These are phyloP conservation scores for Melanostoma scalare DNA, from an alignment of 2,888 invertebrate species.

Conservation along the genomic window DNA sequence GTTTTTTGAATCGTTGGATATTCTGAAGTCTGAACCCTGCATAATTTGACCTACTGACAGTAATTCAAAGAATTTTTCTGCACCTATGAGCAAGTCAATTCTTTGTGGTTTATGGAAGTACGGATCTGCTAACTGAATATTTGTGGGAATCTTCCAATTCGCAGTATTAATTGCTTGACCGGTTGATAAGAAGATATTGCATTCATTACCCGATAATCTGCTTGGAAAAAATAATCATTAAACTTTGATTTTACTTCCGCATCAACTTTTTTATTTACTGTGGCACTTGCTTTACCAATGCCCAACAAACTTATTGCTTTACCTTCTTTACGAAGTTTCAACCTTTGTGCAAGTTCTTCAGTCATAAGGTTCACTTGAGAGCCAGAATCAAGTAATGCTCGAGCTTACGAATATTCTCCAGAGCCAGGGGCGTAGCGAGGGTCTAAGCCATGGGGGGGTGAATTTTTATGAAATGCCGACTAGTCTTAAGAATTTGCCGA, in stretches of 20 bases:
- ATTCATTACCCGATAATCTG: slow-evolving; percentile 38
- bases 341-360: slow-evolving; percentile 34
- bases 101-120: slow-evolving; percentile 2
- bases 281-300: slow-evolving; percentile 2
- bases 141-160: slow-evolving; percentile 40
- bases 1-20: too few relatives aligned
- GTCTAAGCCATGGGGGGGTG: too few relatives aligned
- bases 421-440: too few relatives aligned
- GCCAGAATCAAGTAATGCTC: not conserved
- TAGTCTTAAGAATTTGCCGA: too few relatives aligned
- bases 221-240: slow-evolving; percentile 17
- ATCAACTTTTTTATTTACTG: not conserved
- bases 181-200: slow-evolving; percentile 38
- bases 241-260: slow-evolving; percentile 18
- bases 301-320: slow-evolving; percentile 1
- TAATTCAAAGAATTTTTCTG: too few relatives aligned
- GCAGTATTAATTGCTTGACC: slow-evolving; percentile 9
- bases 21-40: too few relatives aligned
- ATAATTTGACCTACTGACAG: too few relatives aligned
- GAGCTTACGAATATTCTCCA: slow-evolving; percentile 6
- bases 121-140: slow-evolving; percentile 57
- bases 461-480: too few relatives aligned
- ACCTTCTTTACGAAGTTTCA: slow-evolving; percentile 11
- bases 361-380: slow-evolving; percentile 22
- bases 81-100: too few relatives aligned